phyloP scores from a whole-genome alignment of 2,797 vertebrate genomes.

The Spinibarbus caldwelli region DNA sequence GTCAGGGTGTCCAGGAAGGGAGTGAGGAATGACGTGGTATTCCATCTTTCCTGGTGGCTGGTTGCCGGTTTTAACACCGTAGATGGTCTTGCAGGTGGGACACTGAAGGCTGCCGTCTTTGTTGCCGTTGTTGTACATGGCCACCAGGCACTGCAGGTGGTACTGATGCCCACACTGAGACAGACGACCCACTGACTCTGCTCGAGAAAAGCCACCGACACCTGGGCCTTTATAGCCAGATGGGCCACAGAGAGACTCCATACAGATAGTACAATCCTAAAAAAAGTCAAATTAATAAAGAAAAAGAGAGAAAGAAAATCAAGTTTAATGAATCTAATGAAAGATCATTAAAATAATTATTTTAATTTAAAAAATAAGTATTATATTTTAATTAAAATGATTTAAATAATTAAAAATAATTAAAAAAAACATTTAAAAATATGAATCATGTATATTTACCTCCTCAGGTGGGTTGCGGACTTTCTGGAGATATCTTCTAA shows the following conservation, averaged over 20 bases:
- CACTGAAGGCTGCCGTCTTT: constrained; percentile 97
- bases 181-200: constrained; percentile 91
- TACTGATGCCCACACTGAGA: constrained; percentile 90
- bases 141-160: constrained; percentile 94
- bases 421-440: not conserved
- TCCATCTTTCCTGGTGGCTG: constrained; percentile 99
- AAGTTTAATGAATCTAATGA: not conserved
- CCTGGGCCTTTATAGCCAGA: constrained; percentile 92
- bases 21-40: constrained; percentile 95
- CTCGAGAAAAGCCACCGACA: constrained; percentile 76
- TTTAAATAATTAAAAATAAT: not conserved
- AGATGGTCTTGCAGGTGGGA: constrained; percentile 97
- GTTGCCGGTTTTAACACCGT: constrained; percentile 95
- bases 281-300: not conserved
- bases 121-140: constrained; percentile 98
- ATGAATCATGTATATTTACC: constrained; percentile 69
- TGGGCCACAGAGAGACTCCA: constrained; percentile 89
- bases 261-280: constrained; percentile 95
- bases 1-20: constrained; percentile 91
- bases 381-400: not conserved
- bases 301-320: not conserved
- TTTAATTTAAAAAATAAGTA: not conserved
- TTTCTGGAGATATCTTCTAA: constrained; percentile 95
- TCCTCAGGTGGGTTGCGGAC: constrained; percentile 92
- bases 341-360: not conserved